Evolutionary conservation across 2,113 vertebrate genomes (phyloP).

Genomic region (Chionis minor): DNA sequence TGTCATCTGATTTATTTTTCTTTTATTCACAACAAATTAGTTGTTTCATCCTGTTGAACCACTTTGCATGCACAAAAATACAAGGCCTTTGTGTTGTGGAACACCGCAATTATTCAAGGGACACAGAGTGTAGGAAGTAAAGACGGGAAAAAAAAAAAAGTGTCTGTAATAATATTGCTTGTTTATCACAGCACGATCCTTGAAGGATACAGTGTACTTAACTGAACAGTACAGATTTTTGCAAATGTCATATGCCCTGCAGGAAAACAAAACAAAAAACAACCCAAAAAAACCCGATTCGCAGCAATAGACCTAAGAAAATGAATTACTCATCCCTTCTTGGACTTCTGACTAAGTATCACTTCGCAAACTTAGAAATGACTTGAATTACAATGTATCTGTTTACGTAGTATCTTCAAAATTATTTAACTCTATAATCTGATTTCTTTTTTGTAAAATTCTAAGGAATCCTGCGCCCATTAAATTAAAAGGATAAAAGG

Average conservation of each 20-base stretch:
- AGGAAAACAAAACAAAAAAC: neutral
- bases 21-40: neutral
- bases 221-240: neutral
- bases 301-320: neutral
- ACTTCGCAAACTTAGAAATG: neutral
- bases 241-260: neutral
- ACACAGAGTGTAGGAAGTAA: neutral
- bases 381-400: neutral
- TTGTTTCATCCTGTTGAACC: neutral
- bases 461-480: neutral
- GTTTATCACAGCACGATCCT: neutral
- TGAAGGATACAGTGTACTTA: neutral
- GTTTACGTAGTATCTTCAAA: neutral
- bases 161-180: neutral
- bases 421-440: neutral
- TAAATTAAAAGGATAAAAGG: neutral
- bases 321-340: neutral
- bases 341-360: neutral
- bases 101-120: neutral
- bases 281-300: neutral
- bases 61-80: neutral
- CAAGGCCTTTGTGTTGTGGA: conserved; percentile 9
- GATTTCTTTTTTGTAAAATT: neutral
- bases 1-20: neutral
- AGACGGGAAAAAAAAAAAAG: neutral